Percentiles rank a stretch among this genome's conserved stretches.
Conservation (phyloP, 1,140 invertebrate genomes). For the Chrysopa pallens region DNA sequence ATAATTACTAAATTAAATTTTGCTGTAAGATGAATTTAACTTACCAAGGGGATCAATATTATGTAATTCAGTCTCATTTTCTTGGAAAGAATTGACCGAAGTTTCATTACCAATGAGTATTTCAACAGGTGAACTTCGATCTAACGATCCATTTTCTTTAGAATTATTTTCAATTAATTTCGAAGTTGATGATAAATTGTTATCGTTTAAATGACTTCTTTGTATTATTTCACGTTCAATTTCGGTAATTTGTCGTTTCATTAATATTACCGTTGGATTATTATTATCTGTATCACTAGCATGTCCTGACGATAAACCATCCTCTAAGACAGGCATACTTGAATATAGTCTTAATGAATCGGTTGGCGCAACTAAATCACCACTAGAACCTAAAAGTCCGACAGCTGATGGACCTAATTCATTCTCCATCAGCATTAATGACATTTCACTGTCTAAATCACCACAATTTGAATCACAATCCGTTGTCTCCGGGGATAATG, state of each 20-base stretch:
- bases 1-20: too few species aligned
- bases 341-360: slow-evolving; percentile 36
- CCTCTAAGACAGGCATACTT: slow-evolving; percentile 88
- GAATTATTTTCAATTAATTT: background rate
- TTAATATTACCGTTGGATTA: slow-evolving; percentile 48
- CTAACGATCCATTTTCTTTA: slow-evolving; percentile 4
- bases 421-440: slow-evolving; percentile 52
- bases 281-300: slow-evolving; percentile 84
- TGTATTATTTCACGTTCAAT: slow-evolving; percentile 54
- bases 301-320: slow-evolving; percentile 80
- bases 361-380: slow-evolving; percentile 32
- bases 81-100: slow-evolving; percentile 14
- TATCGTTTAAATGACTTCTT: slow-evolving; percentile 24
- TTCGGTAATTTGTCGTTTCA: slow-evolving; percentile 56
- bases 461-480: slow-evolving; percentile 80
- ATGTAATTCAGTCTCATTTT: slow-evolving; percentile 33
- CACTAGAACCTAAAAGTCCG: slow-evolving; percentile 27
- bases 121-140: background rate
- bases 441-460: slow-evolving; percentile 67
- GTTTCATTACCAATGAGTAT: background rate
- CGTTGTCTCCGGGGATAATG: slow-evolving; percentile 85
- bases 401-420: slow-evolving; percentile 28
- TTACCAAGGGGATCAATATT: slow-evolving; percentile 40
- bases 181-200: slow-evolving; percentile 14
- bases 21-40: too few species aligned